Evolutionary conservation across 2,113 vertebrate genomes (phyloP), one percentile per base, ranked within the genome.

Genomic region (Galeopterus variegatus): DNA sequence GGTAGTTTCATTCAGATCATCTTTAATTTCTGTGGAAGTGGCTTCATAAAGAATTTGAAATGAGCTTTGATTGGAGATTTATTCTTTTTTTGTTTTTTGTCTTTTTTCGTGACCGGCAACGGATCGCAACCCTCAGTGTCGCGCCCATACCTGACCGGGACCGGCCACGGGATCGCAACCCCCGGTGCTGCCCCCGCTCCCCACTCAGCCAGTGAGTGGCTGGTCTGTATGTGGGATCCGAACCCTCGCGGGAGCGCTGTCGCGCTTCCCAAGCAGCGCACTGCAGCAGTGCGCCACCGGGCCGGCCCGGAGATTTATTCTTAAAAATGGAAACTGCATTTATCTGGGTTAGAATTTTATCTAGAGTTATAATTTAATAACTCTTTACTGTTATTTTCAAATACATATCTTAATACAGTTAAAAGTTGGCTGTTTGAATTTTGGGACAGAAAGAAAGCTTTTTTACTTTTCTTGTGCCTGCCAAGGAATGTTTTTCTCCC

Each of bases 1-100:
- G 87, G 79, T 95, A 2, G 1, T 92, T 95, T 75, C 19, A 33
- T 92, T 92, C 28, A 82, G 56, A 64, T 62, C 31, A 11, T 79
- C 56, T 90, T 28, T 80, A 80, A n/a, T 95, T 95, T 94, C 18
- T 41, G 41, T 77, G 41, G 31, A 48, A 88, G 60, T 81, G 33
- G 17, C 28, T 97, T 97, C 67, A 85, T 62, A 76, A 81, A 77
- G 64, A 64, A 62, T 93, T 95, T 77, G n/a, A 73, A 90, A 33
- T 1, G 8, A 82, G 26, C 65, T 48, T 1, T 85, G 72, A 80
- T 64, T 95, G 84, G 80, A 88, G 52, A 48, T 93, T 79, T 65
- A n/a, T n/a, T n/a, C n/a, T n/a, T n/a, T n/a, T n/a, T n/a, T n/a
- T n/a, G n/a, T n/a, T n/a, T n/a, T n/a, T n/a, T n/a, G n/a, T n/a